Evolutionary conservation across 2,113 vertebrate species (phyloP).

Genomic region (Tangachromis dhanisi): DNA sequence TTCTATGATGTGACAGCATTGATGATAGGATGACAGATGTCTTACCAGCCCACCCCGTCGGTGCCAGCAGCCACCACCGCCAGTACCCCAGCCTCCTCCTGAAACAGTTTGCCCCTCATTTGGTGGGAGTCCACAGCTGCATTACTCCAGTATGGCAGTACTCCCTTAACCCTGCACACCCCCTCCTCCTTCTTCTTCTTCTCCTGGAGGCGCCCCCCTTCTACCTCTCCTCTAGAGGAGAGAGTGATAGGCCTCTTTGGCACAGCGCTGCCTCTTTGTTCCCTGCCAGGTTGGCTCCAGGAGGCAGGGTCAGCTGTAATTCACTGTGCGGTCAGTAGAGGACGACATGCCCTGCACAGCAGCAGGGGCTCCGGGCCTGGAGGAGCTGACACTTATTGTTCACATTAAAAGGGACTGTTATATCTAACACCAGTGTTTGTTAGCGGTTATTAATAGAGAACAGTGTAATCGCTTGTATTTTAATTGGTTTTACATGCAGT

Average conservation of each 20-base stretch:
- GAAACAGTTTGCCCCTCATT: slow-evolving; percentile 8
- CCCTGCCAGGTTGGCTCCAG: slow-evolving; percentile 38
- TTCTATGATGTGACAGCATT: slow-evolving; percentile 50
- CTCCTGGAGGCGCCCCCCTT: not conserved
- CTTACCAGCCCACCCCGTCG: slow-evolving; percentile 39
- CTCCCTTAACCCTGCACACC: not conserved
- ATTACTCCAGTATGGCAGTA: not conserved
- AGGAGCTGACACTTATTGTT: not conserved
- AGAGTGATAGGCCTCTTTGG: slow-evolving; percentile 44
- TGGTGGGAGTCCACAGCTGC: slow-evolving; percentile 40
- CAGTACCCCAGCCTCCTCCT: not conserved
- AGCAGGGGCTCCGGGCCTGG: not conserved
- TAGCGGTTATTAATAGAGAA: slow-evolving; percentile 36
- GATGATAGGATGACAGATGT: slow-evolving; percentile 61
- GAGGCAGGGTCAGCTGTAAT: slow-evolving; percentile 56
- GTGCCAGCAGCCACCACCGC: slow-evolving; percentile 31
- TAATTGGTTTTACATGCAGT: slow-evolving; percentile 41
- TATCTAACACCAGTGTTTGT: slow-evolving; percentile 8
- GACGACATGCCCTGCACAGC: slow-evolving; percentile 12
- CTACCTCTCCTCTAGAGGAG: not conserved
- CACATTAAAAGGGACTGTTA: slow-evolving; percentile 10
- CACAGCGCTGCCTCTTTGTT: slow-evolving; percentile 62
- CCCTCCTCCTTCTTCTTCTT: not conserved
- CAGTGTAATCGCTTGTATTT: slow-evolving; percentile 31
- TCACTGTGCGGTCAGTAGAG: slow-evolving; percentile 58